Evolutionary conservation across 2,113 vertebrate species (phyloP).

Genomic region (Lasiurus borealis): DNA sequence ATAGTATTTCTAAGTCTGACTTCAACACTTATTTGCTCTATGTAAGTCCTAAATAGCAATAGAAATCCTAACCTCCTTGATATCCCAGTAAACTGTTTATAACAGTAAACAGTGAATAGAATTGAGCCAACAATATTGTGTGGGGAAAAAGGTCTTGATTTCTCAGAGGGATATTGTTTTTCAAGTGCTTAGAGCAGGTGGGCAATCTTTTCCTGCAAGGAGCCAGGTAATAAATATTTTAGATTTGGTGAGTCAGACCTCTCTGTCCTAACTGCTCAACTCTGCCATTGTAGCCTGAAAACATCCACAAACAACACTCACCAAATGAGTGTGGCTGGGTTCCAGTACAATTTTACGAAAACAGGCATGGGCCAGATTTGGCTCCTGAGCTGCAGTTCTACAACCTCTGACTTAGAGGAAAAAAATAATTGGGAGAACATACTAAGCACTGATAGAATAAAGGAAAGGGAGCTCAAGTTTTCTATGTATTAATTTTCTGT

Average conservation of each 20-base stretch:
- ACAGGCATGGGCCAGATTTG: background rate
- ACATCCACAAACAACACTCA: background rate
- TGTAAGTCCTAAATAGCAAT: rapidly evolving
- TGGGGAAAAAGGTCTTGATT: rapidly evolving
- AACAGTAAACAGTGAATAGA: background rate
- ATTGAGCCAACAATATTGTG: background rate
- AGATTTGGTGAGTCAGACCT: background rate
- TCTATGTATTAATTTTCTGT: background rate
- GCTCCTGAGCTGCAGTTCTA: background rate
- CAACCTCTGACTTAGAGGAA: background rate
- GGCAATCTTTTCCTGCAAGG: background rate
- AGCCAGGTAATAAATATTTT: background rate
- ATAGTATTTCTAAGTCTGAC: rapidly evolving
- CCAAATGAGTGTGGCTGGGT: background rate
- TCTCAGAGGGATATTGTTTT: background rate
- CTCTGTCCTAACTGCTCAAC: background rate
- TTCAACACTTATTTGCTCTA: background rate
- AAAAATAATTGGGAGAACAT: too few species aligned
- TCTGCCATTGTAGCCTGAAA: background rate
- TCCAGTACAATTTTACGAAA: rapidly evolving
- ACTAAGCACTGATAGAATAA: too few species aligned
- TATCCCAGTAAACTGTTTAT: background rate
- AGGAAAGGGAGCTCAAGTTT: rapidly evolving
- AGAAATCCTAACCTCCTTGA: background rate
- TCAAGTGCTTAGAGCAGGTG: too few species aligned